Conservation (phyloP, 92 coral and sea anemone genomes). For the Epizoanthus illoricatus region DNA sequence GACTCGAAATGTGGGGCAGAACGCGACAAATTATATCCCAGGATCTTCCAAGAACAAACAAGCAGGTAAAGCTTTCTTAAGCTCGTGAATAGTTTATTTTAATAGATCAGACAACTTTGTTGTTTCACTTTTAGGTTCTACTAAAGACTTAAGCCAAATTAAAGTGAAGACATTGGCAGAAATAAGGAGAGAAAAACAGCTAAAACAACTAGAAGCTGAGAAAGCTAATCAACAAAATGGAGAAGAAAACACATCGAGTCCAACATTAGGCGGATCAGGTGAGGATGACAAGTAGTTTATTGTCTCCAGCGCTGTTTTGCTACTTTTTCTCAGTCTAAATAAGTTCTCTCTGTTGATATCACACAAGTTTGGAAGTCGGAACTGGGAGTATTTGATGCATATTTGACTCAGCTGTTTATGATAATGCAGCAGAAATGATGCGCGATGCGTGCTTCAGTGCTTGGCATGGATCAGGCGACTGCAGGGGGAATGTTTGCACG, state of each 20-base stretch:
- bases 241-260: background rate
- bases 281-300: background rate
- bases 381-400: too few relatives aligned
- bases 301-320: too few relatives aligned
- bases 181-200: slow-evolving; percentile 60
- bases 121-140: background rate
- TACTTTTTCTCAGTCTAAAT: too few relatives aligned
- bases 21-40: too few relatives aligned
- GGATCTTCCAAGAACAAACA: background rate
- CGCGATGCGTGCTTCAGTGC: too few relatives aligned
- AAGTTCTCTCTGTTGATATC: too few relatives aligned
- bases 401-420: too few relatives aligned
- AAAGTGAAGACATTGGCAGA: slow-evolving; percentile 81
- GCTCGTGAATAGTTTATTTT: background rate
- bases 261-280: slow-evolving; percentile 27
- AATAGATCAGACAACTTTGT: too few relatives aligned
- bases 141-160: slow-evolving; percentile 36
- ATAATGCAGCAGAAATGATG: too few relatives aligned
- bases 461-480: too few relatives aligned
- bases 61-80: background rate
- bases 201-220: background rate
- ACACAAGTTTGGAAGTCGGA: too few relatives aligned
- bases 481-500: too few relatives aligned
- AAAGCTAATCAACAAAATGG: slow-evolving; percentile 7
- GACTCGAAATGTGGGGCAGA: background rate